phyloP scores from a whole-genome alignment of 2,113 vertebrate genomes.

The Sylvia atricapilla region DNA sequence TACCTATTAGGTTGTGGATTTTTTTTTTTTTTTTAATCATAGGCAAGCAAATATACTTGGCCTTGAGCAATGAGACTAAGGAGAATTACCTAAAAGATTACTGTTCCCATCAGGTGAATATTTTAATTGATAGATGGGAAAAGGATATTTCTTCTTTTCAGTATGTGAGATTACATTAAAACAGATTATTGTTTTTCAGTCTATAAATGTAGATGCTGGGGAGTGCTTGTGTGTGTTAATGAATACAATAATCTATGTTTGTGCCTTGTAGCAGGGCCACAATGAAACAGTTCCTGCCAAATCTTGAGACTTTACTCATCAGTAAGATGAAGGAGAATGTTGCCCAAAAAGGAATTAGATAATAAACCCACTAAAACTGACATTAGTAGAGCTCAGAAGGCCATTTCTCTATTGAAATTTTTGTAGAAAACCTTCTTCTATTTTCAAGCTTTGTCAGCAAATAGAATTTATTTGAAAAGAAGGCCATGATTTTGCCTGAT shows the following conservation, averaged over 20 bases:
- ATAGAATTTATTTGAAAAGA: not conserved
- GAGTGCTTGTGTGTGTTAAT: not conserved
- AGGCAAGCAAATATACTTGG: not conserved
- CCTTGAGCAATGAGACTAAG: not conserved
- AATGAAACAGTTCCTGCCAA: not conserved
- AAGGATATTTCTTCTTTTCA: not conserved
- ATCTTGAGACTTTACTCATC: not conserved
- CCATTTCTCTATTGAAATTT: not conserved
- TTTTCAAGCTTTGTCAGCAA: not conserved
- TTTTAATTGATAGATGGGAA: constrained; percentile 29
- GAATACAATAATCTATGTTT: not conserved
- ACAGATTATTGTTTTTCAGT: not conserved
- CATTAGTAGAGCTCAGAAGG: not conserved
- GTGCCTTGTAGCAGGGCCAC: not conserved
- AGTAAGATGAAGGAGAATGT: not conserved
- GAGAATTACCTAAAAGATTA: not conserved
- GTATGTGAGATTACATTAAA: not conserved
- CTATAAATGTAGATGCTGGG: not conserved
- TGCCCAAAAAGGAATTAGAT: not conserved
- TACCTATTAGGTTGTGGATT: not conserved
- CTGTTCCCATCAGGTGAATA: not conserved
- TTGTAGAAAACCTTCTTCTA: not conserved
- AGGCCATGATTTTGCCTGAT: not conserved
- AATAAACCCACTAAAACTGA: not conserved
- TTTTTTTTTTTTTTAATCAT: not conserved